Evolutionary conservation across 2,888 invertebrate genomes (phyloP), one percentile per base, ranked within the genome.

Genomic region (Augochlorella aurata): DNA sequence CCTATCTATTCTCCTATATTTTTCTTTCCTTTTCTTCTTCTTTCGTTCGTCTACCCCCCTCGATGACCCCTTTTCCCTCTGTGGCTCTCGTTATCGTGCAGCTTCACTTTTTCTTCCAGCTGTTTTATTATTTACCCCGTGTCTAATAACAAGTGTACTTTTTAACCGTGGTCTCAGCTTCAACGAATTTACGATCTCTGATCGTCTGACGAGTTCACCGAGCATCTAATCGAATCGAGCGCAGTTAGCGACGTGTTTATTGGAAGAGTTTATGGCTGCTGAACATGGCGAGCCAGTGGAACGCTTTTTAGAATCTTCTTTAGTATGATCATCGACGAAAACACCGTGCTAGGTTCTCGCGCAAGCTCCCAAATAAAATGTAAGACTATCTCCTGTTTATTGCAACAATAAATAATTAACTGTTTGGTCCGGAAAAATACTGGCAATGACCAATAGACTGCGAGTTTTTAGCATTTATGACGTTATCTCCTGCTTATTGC

Each of bases 181-280:
- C 87, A 91, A 89, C 87, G 89, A 90, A 89, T 88, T 90, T 88
- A 84, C 84, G 85, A 83, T 86, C 88, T 89, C 90, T 90, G 89
- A 90, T 85, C 90, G 89, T 85, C 89, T 89, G 88, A 86, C 88
- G 84, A 83, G 88, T 86, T 90, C 89, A 90, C 89, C 86, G 88
- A 91, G 90, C 90, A 89, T 90, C 86, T 90, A 91, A 91, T 91
- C 90, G 84, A 85, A 86, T 90, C 90, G 89, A 74, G 24, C 66
- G 80, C 82, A 83, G 80, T 81, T 79, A 38, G 38, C 18, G 29
- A n/a, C 63, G 63, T 63, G 29, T 38, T 63, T n/a, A 63, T 63
- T 63, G n/a, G 4, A 63, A n/a, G 38, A n/a, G 18, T 63, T 63
- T 63, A 38, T 38, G 29, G 1, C 10, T 10, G 18, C 9, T 18